A percentile compares a stretch with the other conserved stretches of the same genome.
Evolutionary conservation across 2,113 vertebrate species (phyloP).

Genomic region (Thalassarche chlororhynchos): DNA sequence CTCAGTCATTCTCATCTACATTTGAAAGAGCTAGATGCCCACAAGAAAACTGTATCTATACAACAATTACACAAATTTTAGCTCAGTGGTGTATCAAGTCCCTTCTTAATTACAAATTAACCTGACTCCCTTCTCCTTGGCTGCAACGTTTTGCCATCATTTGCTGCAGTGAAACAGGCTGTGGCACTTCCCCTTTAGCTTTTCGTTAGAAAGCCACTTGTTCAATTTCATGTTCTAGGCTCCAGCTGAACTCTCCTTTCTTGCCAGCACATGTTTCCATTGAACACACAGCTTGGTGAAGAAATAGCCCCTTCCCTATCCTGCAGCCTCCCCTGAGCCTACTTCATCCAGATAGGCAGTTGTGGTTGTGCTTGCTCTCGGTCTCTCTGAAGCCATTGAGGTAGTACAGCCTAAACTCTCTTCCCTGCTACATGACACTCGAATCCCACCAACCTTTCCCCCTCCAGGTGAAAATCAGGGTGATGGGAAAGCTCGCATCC

Average conservation of each 20-base stretch:
- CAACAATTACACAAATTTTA: background rate
- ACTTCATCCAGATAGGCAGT: background rate
- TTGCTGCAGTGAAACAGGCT: background rate
- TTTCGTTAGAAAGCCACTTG: background rate
- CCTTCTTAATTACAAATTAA: background rate
- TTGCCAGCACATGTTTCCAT: background rate
- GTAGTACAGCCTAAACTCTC: background rate
- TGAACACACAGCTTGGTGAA: background rate
- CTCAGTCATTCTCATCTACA: background rate
- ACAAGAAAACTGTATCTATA: background rate
- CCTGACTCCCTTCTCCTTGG: background rate
- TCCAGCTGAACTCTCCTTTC: background rate
- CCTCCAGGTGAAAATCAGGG: background rate
- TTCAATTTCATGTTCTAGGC: background rate
- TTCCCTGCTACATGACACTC: background rate
- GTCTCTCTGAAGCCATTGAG: background rate
- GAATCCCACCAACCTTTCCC: background rate
- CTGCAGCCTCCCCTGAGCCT: background rate
- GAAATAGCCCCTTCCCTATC: background rate
- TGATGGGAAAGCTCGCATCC: background rate
- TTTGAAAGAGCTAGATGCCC: background rate
- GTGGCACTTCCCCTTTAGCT: background rate
- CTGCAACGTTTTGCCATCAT: background rate
- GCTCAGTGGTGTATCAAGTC: background rate
- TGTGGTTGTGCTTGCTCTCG: background rate